Percentiles rank a stretch among this genome's conserved stretches.
phyloP scores from a whole-genome alignment of 2,113 vertebrate species.

The Bambusicola thoracicus region DNA sequence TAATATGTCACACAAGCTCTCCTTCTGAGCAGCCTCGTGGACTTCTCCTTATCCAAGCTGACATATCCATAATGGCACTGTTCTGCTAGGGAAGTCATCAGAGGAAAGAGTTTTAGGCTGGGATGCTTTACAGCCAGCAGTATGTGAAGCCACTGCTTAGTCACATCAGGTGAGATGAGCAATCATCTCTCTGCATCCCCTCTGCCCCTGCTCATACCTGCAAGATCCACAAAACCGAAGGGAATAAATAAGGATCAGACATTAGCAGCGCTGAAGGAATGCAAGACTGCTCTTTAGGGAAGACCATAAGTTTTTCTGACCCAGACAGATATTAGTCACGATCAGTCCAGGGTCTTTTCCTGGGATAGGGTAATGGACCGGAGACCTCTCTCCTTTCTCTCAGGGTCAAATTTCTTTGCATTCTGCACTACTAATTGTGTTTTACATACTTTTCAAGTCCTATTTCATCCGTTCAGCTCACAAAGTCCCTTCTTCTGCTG shows the following conservation, averaged over 20 bases:
- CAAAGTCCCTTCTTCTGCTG: background rate
- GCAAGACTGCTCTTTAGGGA: background rate
- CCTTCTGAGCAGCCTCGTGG: background rate
- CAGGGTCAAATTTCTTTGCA: background rate
- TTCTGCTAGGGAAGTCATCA: constrained; percentile 11
- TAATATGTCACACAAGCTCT: constrained; percentile 56
- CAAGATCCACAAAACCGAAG: background rate
- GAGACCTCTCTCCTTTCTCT: background rate
- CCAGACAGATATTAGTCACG: background rate
- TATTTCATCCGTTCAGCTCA: background rate
- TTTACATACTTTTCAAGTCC: background rate
- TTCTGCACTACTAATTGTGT: background rate
- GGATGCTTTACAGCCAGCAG: background rate
- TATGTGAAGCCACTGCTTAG: background rate
- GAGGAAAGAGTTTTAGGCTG: background rate
- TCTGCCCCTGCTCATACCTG: fast-evolving
- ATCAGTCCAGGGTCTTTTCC: background rate
- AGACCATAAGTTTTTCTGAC: fast-evolving
- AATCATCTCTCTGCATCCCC: background rate
- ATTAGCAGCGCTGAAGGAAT: fast-evolving
- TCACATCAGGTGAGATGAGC: background rate
- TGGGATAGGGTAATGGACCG: background rate
- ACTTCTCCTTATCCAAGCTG: background rate
- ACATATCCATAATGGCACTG: background rate
- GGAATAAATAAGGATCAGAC: fast-evolving